Percentiles rank a stretch among this genome's conserved stretches.
Conservation (phyloP, 2,113 vertebrate genomes). For the Vulpes ferrilata region DNA sequence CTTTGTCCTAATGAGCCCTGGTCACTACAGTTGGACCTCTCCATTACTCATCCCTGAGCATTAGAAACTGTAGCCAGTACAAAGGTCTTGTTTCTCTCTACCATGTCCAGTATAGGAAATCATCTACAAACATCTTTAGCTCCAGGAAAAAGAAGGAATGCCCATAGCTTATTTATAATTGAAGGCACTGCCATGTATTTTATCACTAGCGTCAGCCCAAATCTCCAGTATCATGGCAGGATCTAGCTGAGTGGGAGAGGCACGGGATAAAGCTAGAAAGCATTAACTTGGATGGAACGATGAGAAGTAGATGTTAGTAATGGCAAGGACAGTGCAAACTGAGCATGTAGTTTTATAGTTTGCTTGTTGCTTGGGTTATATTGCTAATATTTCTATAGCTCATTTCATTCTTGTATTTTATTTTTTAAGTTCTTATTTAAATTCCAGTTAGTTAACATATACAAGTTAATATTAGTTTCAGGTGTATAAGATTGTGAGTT, state of each 20-base stretch:
- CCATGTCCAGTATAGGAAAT: not conserved
- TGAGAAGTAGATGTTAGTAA: not conserved
- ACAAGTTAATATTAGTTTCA: not conserved
- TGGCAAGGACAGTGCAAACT: not conserved
- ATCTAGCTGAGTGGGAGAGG: not conserved
- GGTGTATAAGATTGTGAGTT: not conserved
- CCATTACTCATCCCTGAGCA: rapidly evolving
- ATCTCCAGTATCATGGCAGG: not conserved
- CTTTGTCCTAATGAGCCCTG: not conserved
- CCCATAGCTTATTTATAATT: not conserved
- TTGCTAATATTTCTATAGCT: not conserved
- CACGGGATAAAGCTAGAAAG: not conserved
- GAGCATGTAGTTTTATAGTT: not conserved
- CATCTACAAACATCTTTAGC: not conserved
- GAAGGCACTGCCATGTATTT: not conserved
- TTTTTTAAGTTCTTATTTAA: not conserved
- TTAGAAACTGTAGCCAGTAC: not conserved
- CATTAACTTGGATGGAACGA: not conserved
- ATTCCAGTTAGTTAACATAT: not conserved
- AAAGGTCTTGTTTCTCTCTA: not conserved
- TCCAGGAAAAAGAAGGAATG: not conserved
- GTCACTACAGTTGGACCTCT: not conserved
- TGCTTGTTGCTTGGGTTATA: not conserved
- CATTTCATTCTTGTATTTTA: not conserved
- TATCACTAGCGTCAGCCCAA: not conserved